Conservation (phyloP, 1,140 invertebrate species). For the Heliothis virescens region DNA sequence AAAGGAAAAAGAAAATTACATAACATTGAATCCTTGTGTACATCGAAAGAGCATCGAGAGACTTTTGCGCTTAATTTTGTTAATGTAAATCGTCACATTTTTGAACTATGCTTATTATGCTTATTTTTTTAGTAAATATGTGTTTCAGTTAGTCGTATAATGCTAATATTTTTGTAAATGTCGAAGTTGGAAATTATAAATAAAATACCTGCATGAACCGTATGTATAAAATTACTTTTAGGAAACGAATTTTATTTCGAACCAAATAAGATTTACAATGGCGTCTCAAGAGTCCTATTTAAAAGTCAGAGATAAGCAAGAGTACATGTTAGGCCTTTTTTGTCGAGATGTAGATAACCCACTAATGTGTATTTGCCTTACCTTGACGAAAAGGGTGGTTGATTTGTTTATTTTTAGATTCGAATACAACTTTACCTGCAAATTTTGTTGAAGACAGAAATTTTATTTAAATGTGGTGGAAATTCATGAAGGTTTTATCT, state of each 20-base stretch:
- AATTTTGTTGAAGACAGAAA: no score
- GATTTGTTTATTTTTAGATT: slow-evolving; percentile 27
- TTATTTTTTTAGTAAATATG: not conserved
- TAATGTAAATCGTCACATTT: not conserved
- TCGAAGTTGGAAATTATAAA: not conserved
- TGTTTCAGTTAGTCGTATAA: not conserved
- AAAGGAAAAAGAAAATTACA: slow-evolving; percentile 5
- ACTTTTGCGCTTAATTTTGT: slow-evolving; percentile 7
- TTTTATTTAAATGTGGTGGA: no score
- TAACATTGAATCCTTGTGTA: not conserved
- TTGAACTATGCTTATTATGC: not conserved
- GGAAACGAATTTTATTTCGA: slow-evolving; percentile 18
- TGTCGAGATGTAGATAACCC: slow-evolving; percentile 4
- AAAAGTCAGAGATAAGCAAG: slow-evolving; percentile 43
- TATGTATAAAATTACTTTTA: no score
- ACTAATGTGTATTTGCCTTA: not conserved
- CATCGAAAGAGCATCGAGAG: not conserved
- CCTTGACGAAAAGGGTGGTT: slow-evolving; percentile 4
- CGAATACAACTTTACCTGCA: not conserved
- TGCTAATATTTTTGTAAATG: not conserved
- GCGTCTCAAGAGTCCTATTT: slow-evolving; percentile 27
- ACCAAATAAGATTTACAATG: slow-evolving; percentile 43
- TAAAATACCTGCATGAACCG: no score
- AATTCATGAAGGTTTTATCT: no score
- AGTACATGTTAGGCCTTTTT: slow-evolving; percentile 8